phyloP scores from a whole-genome alignment of 1,140 invertebrate genomes.

The Cylas formicarius region DNA sequence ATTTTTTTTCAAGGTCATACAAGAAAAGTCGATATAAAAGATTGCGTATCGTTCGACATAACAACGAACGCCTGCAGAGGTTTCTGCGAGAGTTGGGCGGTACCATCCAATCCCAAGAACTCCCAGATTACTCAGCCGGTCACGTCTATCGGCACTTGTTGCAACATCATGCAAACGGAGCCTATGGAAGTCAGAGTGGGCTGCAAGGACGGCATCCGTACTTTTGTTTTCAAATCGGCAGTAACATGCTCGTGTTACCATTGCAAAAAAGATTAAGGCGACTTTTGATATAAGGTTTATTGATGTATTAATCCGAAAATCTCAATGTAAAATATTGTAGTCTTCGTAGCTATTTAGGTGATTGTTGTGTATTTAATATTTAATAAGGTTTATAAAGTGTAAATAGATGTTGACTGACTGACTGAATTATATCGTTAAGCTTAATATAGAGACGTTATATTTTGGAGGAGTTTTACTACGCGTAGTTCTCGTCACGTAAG shows the following conservation, averaged over 20 bases:
- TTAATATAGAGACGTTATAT: too few relatives aligned
- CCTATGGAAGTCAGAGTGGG: slow-evolving; percentile 62
- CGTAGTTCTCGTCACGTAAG: too few relatives aligned
- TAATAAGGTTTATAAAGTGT: too few relatives aligned
- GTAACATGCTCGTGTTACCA: slow-evolving; percentile 76
- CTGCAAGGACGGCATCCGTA: slow-evolving; percentile 67
- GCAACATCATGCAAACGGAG: slow-evolving; percentile 81
- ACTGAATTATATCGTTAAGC: too few relatives aligned
- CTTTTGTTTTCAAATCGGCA: slow-evolving; percentile 76
- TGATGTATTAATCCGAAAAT: too few relatives aligned
- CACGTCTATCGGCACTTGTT: slow-evolving; percentile 81
- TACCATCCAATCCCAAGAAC: slow-evolving; percentile 55
- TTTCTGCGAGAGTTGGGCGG: slow-evolving; percentile 77
- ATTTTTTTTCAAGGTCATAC: slow-evolving; percentile 57
- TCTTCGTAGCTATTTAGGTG: too few relatives aligned
- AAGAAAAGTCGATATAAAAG: slow-evolving; percentile 68
- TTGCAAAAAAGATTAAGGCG: slow-evolving; percentile 70
- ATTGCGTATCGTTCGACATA: slow-evolving; percentile 75
- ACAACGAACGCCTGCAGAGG: slow-evolving; percentile 82
- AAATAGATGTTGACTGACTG: too few relatives aligned
- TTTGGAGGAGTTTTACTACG: too few relatives aligned
- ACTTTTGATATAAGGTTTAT: too few relatives aligned
- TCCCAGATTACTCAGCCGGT: slow-evolving; percentile 64
- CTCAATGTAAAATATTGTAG: too few relatives aligned
- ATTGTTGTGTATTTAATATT: too few relatives aligned